phyloP scores from a whole-genome alignment of 2,797 vertebrate genomes.

The Pantherophis alleghaniensis region DNA sequence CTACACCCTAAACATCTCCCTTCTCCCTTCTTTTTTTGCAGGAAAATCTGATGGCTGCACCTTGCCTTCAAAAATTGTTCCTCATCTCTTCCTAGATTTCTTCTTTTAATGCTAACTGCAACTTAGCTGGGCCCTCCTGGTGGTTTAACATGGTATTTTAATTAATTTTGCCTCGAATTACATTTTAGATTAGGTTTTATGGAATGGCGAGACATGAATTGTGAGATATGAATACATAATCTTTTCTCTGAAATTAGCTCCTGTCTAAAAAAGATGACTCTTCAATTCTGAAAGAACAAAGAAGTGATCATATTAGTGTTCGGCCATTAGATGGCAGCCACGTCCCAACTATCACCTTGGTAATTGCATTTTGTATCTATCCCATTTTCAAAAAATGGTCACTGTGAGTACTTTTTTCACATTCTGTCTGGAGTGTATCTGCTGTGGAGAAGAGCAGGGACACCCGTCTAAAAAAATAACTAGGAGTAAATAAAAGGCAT shows the following conservation, averaged over 20 bases:
- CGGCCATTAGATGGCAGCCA: constrained; percentile 14
- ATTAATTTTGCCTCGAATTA: background rate
- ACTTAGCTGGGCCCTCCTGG: background rate
- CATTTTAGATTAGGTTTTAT: background rate
- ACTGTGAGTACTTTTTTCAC: background rate
- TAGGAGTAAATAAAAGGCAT: background rate
- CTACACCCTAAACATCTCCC: background rate
- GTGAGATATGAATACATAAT: background rate
- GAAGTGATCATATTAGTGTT: too few relatives aligned
- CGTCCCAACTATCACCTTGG: background rate
- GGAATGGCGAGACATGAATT: background rate
- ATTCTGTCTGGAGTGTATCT: background rate
- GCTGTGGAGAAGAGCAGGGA: background rate
- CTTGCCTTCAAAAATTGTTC: background rate
- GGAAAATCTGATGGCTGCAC: background rate
- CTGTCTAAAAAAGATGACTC: background rate
- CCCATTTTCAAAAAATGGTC: background rate
- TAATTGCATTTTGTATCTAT: background rate
- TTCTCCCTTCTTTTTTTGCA: background rate
- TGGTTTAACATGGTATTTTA: background rate
- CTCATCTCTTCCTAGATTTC: background rate
- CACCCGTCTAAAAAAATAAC: background rate
- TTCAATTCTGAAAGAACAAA: background rate
- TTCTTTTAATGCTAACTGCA: background rate
- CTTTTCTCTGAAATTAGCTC: background rate